phyloP scores from a whole-genome alignment of 2,797 vertebrate species.

The Rhyacichthys aspro region DNA sequence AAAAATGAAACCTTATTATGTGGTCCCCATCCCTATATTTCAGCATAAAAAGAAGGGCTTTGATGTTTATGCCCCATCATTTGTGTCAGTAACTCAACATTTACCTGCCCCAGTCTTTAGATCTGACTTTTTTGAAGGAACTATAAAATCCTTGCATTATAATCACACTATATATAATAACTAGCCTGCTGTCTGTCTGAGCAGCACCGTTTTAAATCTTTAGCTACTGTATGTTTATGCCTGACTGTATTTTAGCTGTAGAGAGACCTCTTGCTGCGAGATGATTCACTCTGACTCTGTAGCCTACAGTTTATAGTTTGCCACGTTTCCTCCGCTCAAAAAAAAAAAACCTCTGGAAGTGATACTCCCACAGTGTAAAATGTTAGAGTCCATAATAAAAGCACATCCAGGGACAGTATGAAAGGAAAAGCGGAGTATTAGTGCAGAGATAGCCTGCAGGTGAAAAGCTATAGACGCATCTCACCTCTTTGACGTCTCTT shows the following conservation, averaged over 20 bases:
- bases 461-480: conserved; percentile 22
- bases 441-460: background rate
- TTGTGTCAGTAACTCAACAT: no score
- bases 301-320: background rate
- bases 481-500: conserved; percentile 62
- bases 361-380: background rate
- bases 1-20: no score
- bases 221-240: background rate
- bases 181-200: no score
- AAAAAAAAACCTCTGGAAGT: background rate
- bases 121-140: no score
- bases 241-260: background rate
- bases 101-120: no score
- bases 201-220: background rate
- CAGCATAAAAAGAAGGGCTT: no score
- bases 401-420: no score
- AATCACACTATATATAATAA: background rate
- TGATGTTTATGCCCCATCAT: no score
- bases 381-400: no score
- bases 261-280: background rate
- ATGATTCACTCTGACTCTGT: conserved; percentile 6
- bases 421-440: no score
- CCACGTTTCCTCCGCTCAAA: background rate
- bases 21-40: no score
- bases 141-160: background rate